Percentiles rank a stretch among this genome's conserved stretches.
These are phyloP conservation scores for Helicoverpa zea DNA, from an alignment of 1,140 invertebrate genomes.

Conservation along the genomic window DNA sequence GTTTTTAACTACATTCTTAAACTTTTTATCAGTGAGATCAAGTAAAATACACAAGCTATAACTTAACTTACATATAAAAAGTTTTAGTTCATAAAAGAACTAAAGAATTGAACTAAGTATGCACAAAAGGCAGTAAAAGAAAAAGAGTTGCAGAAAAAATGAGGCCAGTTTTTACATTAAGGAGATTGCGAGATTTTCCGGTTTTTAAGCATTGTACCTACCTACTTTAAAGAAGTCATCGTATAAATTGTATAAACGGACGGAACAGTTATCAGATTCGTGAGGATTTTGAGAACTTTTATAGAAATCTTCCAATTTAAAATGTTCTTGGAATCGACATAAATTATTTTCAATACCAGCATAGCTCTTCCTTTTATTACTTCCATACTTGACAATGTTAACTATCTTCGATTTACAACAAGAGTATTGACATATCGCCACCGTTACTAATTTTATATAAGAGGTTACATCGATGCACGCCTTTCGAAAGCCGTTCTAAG, in stretches of 20 bases:
- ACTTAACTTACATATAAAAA: neutral
- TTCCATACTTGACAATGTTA: neutral
- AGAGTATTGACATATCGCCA: conserved; percentile 9
- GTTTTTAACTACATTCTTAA: too few species aligned
- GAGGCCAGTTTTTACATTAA: conserved; percentile 16
- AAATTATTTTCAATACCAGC: neutral
- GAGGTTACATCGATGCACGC: conserved; percentile 23
- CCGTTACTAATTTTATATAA: conserved; percentile 20
- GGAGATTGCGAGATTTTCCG: conserved; percentile 18
- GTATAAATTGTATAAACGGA: too few species aligned
- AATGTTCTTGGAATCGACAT: too few species aligned
- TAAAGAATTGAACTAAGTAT: neutral
- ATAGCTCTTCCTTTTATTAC: too few species aligned
- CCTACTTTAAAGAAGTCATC: too few species aligned
- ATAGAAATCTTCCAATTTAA: too few species aligned
- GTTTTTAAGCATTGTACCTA: neutral
- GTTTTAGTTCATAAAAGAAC: neutral
- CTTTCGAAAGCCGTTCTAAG: conserved; percentile 50
- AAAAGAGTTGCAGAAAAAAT: conserved; percentile 6
- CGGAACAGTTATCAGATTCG: too few species aligned
- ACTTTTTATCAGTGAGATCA: too few species aligned
- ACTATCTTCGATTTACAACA: conserved; percentile 4
- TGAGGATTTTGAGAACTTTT: too few species aligned
- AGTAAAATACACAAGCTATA: neutral
- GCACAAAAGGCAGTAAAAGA: neutral